Conservation (phyloP, 2,797 vertebrate genomes). For the Chrysocyon brachyurus region DNA sequence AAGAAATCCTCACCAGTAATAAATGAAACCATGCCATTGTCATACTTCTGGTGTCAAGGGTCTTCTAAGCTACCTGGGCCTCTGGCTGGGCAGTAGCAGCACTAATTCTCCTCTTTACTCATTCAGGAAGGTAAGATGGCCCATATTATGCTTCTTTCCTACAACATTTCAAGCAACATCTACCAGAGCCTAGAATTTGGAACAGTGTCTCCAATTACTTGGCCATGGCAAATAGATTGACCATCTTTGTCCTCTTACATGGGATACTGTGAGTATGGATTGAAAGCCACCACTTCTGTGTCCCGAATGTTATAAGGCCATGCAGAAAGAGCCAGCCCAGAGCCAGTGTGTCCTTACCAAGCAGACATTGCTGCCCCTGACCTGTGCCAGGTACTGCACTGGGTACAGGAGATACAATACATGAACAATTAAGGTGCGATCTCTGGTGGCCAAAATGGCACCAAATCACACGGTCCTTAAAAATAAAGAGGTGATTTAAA, state of each 20-base stretch:
- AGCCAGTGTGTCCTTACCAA: neutral
- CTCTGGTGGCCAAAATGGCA: slow-evolving; percentile 20
- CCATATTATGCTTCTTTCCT: neutral
- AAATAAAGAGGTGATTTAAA: slow-evolving; percentile 58
- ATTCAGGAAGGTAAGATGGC: neutral
- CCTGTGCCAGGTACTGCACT: neutral
- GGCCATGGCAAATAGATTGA: neutral
- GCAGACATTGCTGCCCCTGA: neutral
- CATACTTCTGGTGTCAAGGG: neutral
- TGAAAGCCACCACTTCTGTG: neutral
- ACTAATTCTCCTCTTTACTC: neutral
- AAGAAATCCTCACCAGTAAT: neutral
- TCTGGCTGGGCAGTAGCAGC: neutral
- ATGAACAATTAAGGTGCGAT: neutral
- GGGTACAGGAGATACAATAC: neutral
- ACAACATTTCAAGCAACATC: neutral
- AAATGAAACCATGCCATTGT: neutral
- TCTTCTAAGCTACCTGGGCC: neutral
- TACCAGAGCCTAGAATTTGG: neutral
- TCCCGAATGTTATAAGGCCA: neutral
- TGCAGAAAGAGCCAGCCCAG: neutral
- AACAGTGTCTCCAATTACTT: neutral
- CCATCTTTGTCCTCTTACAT: neutral
- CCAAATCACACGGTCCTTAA: slow-evolving; percentile 25
- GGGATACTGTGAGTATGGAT: neutral